These are phyloP conservation scores for Pyralis farinalis DNA, from an alignment of 2,888 invertebrate species.

Conservation along the genomic window DNA sequence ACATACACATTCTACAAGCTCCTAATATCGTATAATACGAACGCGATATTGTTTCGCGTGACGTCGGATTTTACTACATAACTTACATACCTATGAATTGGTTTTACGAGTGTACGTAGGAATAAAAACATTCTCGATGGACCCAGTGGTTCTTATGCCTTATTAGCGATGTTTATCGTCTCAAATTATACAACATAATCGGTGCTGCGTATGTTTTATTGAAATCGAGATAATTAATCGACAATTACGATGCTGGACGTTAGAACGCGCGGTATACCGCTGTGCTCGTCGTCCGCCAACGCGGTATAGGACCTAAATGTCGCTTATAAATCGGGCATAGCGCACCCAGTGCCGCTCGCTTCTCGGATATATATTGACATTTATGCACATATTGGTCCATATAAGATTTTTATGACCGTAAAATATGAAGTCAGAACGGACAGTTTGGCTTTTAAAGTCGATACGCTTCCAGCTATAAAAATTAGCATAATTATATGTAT, in stretches of 20 bases:
- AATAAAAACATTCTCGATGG: conserved; percentile 47
- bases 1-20: conserved; percentile 31
- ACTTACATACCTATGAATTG: background rate
- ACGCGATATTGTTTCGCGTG: conserved; percentile 45
- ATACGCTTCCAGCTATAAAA: conserved; percentile 60
- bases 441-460: conserved; percentile 56
- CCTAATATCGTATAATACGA: conserved; percentile 25
- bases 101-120: background rate
- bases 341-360: conserved; percentile 37
- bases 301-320: conserved; percentile 56
- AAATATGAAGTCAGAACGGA: conserved; percentile 72
- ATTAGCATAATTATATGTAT: conserved; percentile 76
- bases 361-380: conserved; percentile 70
- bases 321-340: conserved; percentile 54
- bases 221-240: conserved; percentile 77
- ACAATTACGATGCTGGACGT: conserved; percentile 75
- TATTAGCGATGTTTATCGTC: conserved; percentile 65
- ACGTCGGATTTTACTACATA: conserved; percentile 31
- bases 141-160: conserved; percentile 59
- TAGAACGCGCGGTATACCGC: conserved; percentile 68
- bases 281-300: conserved; percentile 51
- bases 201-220: conserved; percentile 74
- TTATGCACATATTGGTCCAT: conserved; percentile 81
- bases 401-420: conserved; percentile 76
- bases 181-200: conserved; percentile 73